A percentile compares a stretch with the other conserved stretches of the same genome.
These are phyloP conservation scores for Phasianus colchicus DNA, from an alignment of 2,113 vertebrate genomes.

Conservation along the genomic window DNA sequence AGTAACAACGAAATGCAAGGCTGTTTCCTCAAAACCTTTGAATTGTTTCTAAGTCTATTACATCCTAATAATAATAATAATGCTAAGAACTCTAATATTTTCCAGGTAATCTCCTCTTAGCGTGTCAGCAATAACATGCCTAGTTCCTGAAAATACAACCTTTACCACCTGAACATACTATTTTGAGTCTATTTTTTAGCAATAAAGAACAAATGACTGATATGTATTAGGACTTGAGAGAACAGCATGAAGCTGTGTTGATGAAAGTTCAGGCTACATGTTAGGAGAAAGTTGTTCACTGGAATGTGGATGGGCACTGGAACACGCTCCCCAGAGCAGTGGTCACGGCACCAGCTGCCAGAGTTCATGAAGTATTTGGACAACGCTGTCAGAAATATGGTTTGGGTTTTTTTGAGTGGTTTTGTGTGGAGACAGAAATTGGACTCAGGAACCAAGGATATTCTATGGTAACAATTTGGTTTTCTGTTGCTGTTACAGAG, in stretches of 20 bases:
- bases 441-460: not conserved
- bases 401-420: not conserved
- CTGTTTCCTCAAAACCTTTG: not conserved
- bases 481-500: conserved; percentile 76
- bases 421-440: not conserved
- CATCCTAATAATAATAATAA: too few species aligned
- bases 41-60: not conserved
- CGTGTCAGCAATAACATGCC: not conserved
- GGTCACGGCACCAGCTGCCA: not conserved
- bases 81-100: not conserved
- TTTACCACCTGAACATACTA: fast-evolving
- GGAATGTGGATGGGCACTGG: not conserved
- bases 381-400: not conserved
- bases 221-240: not conserved
- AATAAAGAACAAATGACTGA: not conserved
- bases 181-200: not conserved
- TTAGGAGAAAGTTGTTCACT: not conserved
- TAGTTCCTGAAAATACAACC: not conserved
- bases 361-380: not conserved
- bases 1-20: not conserved
- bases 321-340: not conserved
- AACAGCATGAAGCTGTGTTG: not conserved
- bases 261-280: not conserved
- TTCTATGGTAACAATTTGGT: not conserved
- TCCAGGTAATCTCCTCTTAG: not conserved